Conservation (phyloP, 2,113 vertebrate species). For the Heliornis fulica region DNA sequence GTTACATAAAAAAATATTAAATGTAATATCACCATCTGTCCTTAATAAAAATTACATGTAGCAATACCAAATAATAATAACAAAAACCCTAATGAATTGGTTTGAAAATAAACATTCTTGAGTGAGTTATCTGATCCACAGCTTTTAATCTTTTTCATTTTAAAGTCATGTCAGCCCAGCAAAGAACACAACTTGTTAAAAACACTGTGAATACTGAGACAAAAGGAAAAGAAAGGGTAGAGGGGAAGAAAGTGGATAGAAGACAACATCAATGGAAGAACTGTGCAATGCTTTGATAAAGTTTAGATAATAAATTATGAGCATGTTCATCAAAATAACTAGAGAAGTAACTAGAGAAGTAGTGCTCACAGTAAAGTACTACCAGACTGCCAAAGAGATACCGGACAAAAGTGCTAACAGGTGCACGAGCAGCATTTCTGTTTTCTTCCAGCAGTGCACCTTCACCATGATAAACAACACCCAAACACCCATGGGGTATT, state of each 20-base stretch:
- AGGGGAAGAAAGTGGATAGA: neutral
- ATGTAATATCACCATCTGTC: neutral
- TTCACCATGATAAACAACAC: neutral
- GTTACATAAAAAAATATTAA: neutral
- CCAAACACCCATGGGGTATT: neutral
- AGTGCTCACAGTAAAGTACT: conserved; percentile 10
- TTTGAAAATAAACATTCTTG: neutral
- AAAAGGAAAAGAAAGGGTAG: neutral
- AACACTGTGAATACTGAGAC: neutral
- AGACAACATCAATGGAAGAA: neutral
- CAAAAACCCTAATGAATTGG: neutral
- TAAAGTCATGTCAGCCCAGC: neutral
- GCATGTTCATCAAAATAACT: neutral
- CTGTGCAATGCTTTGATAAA: conserved; percentile 11
- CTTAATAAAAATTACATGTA: neutral
- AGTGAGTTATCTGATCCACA: neutral
- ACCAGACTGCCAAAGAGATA: conserved; percentile 8
- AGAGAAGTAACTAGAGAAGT: neutral
- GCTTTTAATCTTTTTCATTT: neutral
- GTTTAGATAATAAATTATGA: neutral
- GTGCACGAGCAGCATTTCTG: neutral
- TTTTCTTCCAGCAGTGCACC: neutral
- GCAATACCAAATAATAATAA: neutral
- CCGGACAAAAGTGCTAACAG: conserved; percentile 18
- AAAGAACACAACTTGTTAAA: neutral